These are phyloP conservation scores for Lycocorax pyrrhopterus DNA, from an alignment of 2,113 vertebrate genomes.

Conservation along the genomic window DNA sequence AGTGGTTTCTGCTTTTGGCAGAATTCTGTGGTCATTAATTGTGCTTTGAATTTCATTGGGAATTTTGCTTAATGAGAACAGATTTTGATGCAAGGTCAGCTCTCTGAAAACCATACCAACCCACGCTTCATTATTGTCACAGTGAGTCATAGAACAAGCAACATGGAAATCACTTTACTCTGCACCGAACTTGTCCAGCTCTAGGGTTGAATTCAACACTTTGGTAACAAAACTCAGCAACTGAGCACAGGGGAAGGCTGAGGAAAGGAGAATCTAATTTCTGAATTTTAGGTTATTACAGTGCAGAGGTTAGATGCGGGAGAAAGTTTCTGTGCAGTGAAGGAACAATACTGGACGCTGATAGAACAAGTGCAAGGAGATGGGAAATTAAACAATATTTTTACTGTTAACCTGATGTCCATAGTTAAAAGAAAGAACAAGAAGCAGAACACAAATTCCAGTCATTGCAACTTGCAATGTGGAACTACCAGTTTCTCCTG, in stretches of 20 bases:
- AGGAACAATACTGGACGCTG: neutral
- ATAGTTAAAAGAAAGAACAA: neutral
- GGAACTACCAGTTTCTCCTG: neutral
- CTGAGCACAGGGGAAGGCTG: neutral
- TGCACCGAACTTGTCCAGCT: neutral
- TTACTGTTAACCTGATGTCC: neutral
- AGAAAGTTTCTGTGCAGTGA: neutral
- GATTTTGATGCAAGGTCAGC: slow-evolving; percentile 10
- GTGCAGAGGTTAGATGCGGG: neutral
- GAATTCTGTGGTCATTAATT: slow-evolving; percentile 28
- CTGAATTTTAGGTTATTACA: neutral
- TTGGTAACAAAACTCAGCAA: neutral
- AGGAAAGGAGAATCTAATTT: neutral
- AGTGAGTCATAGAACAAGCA: neutral
- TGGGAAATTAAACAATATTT: neutral
- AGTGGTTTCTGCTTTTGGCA: slow-evolving; percentile 11
- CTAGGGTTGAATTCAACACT: neutral
- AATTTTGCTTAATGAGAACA: slow-evolving; percentile 22
- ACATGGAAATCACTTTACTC: neutral
- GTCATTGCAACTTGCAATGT: neutral
- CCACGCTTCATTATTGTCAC: neutral
- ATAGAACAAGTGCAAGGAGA: neutral
- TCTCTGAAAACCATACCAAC: neutral
- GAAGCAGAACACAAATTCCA: neutral
- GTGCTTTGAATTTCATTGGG: slow-evolving; percentile 2